Evolutionary conservation across 2,888 invertebrate genomes (phyloP), one percentile per base, ranked within the genome.

Genomic region (Aphelenchoides bicaudatus): DNA sequence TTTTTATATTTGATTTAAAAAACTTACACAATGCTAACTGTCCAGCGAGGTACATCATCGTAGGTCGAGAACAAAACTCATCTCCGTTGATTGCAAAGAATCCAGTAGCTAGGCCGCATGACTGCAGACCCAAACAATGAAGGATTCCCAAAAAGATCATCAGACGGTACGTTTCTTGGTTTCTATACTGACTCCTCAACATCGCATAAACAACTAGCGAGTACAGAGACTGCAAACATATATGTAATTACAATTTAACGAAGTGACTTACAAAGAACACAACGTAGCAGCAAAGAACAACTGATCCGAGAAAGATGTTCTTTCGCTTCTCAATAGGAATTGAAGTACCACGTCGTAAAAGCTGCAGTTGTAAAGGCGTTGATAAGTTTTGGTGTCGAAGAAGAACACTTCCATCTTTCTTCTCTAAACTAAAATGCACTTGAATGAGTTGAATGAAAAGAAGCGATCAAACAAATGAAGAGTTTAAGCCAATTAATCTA

Each of bases 111-210:
- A 48, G 13, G 2, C 49, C 49, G 8, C 23, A 1, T 13, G 1
- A 2, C 3, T 25, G 25, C 19, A 48, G 19, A 2, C 49, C 49
- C 2, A 48, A 2, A 10, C n/a, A 13, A 48, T 48, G 49, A 25
- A 27, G 19, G 49, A 19, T 29, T 2, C 49, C 49, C 13, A 48
- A 3, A 2, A 48, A 25, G 23, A 48, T 48, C 49, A 48, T 48
- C 1, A 48, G 30, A n/a, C 28, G 49, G 3, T 48, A 48, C n/a
- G 29, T 48, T 8, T 10, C n/a, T 23, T 28, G 49, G 3, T 48
- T 34, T 25, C 49, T 19, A 2, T 27, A 16, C 49, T 16, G 10
- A 1, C 27, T 29, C 3, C 8, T 13, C 8, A 8, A 48, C 49
- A 48, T 48, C 25, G 49, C 49, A 1, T 10, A 23, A 2, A 48